Percentiles rank a stretch among this genome's conserved stretches.
Conservation (phyloP, 2,888 invertebrate genomes). For the Conus canariensis region DNA sequence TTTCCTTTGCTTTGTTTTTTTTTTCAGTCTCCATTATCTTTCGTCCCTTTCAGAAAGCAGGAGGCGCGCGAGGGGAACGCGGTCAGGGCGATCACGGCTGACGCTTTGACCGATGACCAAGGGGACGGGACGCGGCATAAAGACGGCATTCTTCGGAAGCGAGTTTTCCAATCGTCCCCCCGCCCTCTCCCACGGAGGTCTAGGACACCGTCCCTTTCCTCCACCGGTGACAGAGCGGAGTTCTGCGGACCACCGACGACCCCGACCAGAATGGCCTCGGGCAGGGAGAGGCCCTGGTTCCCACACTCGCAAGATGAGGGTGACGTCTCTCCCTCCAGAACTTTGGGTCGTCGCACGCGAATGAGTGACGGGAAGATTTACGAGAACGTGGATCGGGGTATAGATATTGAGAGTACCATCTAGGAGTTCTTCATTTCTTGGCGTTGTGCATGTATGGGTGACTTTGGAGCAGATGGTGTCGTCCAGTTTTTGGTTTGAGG, state of each 20-base stretch:
- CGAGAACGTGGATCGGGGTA: conserved; percentile 60
- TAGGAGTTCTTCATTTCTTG: not conserved
- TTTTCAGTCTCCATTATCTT: no score
- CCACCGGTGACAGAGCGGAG: conserved; percentile 12
- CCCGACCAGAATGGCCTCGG: not conserved
- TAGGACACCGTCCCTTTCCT: not conserved
- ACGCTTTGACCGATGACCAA: conserved; percentile 36
- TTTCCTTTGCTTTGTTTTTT: no score
- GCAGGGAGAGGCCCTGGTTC: not conserved
- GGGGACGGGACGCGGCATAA: conserved; percentile 43
- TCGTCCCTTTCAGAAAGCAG: conserved; percentile 26
- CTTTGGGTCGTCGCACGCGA: conserved; percentile 43
- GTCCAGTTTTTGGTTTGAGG: not conserved
- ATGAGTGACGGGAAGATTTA: conserved; percentile 70
- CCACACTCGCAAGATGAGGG: not conserved
- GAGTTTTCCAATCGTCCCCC: conserved; percentile 30
- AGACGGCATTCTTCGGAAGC: conserved; percentile 46
- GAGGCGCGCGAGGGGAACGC: not conserved
- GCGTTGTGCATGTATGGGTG: not conserved
- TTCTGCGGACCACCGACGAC: not conserved
- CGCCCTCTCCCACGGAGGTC: not conserved
- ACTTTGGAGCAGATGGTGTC: not conserved
- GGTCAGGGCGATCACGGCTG: conserved; percentile 39
- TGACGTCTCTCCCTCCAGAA: conserved; percentile 3
- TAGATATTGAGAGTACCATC: conserved; percentile 52